These are phyloP conservation scores for Phyllostomus hastatus DNA, from an alignment of 2,113 vertebrate species.

Conservation along the genomic window DNA sequence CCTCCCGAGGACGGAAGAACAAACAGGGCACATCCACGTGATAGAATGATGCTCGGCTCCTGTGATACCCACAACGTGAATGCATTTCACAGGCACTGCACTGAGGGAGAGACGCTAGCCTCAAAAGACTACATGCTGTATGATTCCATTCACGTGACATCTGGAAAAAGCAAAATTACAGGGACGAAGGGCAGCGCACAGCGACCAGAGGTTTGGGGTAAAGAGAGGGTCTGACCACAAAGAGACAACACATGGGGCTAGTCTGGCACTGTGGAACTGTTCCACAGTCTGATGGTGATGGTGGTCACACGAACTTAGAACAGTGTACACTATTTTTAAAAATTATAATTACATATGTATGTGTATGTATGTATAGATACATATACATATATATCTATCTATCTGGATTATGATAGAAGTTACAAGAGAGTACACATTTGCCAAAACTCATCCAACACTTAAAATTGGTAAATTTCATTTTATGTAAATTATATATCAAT, in stretches of 20 bases:
- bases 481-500: not conserved
- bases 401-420: not conserved
- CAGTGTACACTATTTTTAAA: not conserved
- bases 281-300: not conserved
- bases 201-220: not conserved
- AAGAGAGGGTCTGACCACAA: not conserved
- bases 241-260: not conserved
- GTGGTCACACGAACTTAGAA: not conserved
- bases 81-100: not conserved
- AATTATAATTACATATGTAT: not conserved
- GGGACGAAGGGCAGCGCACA: not conserved
- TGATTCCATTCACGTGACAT: not conserved
- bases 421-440: not conserved
- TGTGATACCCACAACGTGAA: not conserved
- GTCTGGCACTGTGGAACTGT: not conserved
- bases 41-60: not conserved
- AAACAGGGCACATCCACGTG: not conserved
- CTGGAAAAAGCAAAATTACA: conserved; percentile 47
- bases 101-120: not conserved
- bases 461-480: not conserved
- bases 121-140: not conserved
- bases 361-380: no score
- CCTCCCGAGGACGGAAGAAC: not conserved
- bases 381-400: no score
- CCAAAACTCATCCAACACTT: not conserved